These are phyloP conservation scores for Hydractinia echinata DNA, from an alignment of 30 jellyfish, hydroid and myxozoan species.

Conservation along the genomic window DNA sequence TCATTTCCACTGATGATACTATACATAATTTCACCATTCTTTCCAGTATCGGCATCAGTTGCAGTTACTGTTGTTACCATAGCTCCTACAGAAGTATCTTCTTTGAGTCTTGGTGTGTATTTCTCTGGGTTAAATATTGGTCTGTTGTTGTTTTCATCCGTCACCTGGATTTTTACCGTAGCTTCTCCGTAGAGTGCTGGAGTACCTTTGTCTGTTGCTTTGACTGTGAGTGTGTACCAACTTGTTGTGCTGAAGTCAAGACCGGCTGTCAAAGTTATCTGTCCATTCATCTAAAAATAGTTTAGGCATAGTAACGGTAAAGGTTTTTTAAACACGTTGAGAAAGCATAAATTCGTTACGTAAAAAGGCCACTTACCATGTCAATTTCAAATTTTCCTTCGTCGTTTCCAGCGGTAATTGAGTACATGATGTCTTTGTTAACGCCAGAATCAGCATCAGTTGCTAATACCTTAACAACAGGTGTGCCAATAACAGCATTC, in stretches of 20 bases:
- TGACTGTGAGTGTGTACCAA: background rate
- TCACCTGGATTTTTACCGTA: background rate
- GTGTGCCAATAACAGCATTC: constrained; percentile 29
- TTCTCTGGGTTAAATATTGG: background rate
- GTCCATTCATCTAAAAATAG: too few species aligned
- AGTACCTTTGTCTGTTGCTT: constrained; percentile 16
- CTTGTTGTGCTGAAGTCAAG: background rate
- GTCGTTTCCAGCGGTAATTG: constrained; percentile 45
- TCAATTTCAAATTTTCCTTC: constrained; percentile 21
- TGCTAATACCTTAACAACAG: constrained; percentile 38
- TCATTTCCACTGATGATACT: constrained; percentile 4
- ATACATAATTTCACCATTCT: constrained; percentile 30
- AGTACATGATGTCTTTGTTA: constrained; percentile 46
- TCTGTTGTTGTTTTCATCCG: background rate
- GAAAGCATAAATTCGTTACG: background rate
- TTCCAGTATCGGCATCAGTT: constrained; percentile 24
- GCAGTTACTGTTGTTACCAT: constrained; percentile 16
- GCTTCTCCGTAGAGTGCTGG: background rate
- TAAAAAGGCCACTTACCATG: background rate
- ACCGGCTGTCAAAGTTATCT: background rate
- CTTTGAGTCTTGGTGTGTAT: constrained; percentile 3
- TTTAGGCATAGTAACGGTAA: too few species aligned
- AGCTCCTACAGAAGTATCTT: constrained; percentile 21
- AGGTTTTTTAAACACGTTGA: too few species aligned
- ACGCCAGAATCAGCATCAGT: constrained; percentile 68